Evolutionary conservation across 2,888 invertebrate species (phyloP).

Genomic region (Sphecodes monilicornis): DNA sequence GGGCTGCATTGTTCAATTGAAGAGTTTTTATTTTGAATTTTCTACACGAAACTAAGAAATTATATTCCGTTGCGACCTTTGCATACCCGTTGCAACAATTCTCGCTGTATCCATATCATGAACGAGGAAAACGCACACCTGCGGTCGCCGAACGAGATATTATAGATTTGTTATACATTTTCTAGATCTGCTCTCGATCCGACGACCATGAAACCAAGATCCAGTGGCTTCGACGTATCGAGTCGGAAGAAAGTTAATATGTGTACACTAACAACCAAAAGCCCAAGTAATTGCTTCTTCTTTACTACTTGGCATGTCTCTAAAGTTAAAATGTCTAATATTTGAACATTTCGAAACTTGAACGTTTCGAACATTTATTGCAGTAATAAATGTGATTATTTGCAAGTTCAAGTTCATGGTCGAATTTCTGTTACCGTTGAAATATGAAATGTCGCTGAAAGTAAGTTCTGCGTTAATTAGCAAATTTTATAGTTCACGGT

Average conservation of each 20-base stretch:
- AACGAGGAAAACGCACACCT: not conserved
- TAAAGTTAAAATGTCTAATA: too few species aligned
- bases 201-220: not conserved
- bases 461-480: too few species aligned
- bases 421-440: too few species aligned
- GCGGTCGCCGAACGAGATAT: not conserved
- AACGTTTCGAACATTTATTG: too few species aligned
- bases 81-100: not conserved
- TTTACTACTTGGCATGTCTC: too few species aligned
- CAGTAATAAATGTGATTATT: too few species aligned
- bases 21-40: not conserved
- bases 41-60: not conserved
- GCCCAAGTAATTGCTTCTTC: too few species aligned
- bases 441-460: too few species aligned
- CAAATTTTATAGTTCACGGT: too few species aligned
- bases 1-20: too few species aligned
- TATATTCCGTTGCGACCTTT: not conserved
- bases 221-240: not conserved
- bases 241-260: slow-evolving; percentile 40
- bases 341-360: too few species aligned
- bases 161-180: not conserved
- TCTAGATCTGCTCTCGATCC: not conserved
- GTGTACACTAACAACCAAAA: not conserved
- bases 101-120: not conserved
- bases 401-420: too few species aligned